Evolutionary conservation across 2,888 invertebrate species (phyloP).

Genomic region (Nasonovia ribisnigri): DNA sequence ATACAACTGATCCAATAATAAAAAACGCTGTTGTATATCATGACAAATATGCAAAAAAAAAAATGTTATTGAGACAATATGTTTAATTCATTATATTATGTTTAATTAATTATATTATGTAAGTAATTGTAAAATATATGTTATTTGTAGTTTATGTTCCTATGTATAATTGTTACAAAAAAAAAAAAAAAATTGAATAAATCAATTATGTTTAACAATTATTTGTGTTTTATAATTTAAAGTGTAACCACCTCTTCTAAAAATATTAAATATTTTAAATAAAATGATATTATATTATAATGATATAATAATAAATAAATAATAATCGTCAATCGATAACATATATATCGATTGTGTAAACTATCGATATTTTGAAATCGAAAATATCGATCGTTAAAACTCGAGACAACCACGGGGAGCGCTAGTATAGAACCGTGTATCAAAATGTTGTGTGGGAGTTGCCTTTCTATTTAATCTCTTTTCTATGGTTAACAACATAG

Average conservation of each 20-base stretch:
- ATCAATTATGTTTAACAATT: too few species aligned
- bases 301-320: not conserved
- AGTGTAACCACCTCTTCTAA: not conserved
- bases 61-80: constrained; percentile 19
- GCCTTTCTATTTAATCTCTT: not conserved
- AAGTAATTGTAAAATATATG: not conserved
- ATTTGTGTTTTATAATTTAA: not conserved
- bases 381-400: not conserved
- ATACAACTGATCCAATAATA: not conserved
- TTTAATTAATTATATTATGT: not conserved
- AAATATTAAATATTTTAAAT: not conserved
- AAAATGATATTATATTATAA: not conserved
- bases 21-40: constrained; percentile 11
- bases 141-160: not conserved
- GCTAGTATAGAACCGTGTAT: not conserved
- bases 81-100: constrained; percentile 26
- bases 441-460: not conserved
- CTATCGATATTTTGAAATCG: not conserved
- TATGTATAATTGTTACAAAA: not conserved
- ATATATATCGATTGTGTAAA: not conserved
- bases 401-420: not conserved
- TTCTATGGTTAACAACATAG: too few species aligned
- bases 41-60: constrained; percentile 39
- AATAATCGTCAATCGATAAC: not conserved
- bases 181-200: not conserved